phyloP scores from a whole-genome alignment of 2,888 invertebrate species.

The Ophioninae sp. region DNA sequence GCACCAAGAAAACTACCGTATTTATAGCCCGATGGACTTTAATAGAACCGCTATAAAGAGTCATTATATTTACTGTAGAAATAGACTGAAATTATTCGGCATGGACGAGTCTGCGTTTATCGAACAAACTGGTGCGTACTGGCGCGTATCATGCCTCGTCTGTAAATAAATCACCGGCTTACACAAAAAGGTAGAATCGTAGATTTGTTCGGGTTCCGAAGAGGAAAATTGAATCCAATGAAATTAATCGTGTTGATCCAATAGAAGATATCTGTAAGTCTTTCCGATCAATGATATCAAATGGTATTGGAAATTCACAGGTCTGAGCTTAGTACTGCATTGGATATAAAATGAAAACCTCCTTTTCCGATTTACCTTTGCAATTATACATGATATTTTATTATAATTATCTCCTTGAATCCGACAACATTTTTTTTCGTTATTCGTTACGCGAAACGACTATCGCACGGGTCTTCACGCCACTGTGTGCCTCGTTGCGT shows the following conservation, averaged over 20 bases:
- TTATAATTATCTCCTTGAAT: not conserved
- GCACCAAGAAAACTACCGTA: slow-evolving; percentile 23
- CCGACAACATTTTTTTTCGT: not conserved
- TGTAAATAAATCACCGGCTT: not conserved
- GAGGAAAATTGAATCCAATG: too few species aligned
- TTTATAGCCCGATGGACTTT: slow-evolving; percentile 36
- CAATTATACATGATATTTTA: not conserved
- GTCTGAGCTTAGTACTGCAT: not conserved
- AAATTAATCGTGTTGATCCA: too few species aligned
- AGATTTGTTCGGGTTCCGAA: not conserved
- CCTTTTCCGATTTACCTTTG: not conserved
- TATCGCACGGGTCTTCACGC: not conserved
- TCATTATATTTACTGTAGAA: slow-evolving; percentile 36
- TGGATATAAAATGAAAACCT: not conserved
- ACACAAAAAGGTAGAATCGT: not conserved
- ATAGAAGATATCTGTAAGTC: too few species aligned
- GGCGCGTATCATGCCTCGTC: not conserved
- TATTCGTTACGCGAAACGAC: not conserved
- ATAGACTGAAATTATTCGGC: slow-evolving; percentile 27
- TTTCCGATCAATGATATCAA: too few species aligned
- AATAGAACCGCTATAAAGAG: slow-evolving; percentile 42
- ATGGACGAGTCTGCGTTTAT: slow-evolving; percentile 7
- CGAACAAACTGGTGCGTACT: not conserved
- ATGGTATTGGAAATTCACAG: too few species aligned
- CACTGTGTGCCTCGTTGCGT: slow-evolving; percentile 18